Evolutionary conservation across 2,888 invertebrate genomes (phyloP).

Genomic region (Eudasyphora cyanicolor): DNA sequence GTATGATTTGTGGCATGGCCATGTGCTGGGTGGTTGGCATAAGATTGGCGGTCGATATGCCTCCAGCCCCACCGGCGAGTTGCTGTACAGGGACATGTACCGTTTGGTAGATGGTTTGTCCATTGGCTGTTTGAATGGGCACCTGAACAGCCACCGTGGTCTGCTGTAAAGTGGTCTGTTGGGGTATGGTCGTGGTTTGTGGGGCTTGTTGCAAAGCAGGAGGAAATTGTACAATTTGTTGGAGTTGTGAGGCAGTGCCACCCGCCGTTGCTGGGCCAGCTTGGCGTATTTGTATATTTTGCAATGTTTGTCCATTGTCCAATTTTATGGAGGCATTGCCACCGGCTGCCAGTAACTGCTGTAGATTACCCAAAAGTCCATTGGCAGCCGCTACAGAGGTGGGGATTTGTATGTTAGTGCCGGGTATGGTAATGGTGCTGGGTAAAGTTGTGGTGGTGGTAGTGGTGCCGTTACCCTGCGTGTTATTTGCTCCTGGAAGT

Average conservation of each 20-base stretch:
- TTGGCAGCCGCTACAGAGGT: slow-evolving; percentile 79
- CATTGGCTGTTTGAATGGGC: slow-evolving; percentile 82
- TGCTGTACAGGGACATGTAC: slow-evolving; percentile 96
- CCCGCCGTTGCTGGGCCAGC: slow-evolving; percentile 74
- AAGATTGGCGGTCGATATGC: slow-evolving; percentile 81
- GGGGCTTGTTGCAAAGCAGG: slow-evolving; percentile 69
- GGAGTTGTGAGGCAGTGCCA: slow-evolving; percentile 68
- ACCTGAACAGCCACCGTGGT: slow-evolving; percentile 93
- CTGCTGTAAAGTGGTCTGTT: slow-evolving; percentile 66
- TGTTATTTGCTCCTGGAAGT: slow-evolving; percentile 31
- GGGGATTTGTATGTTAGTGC: slow-evolving; percentile 79
- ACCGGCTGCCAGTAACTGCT: slow-evolving; percentile 70
- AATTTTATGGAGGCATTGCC: slow-evolving; percentile 72
- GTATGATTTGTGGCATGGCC: slow-evolving; percentile 85
- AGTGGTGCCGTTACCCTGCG: slow-evolving; percentile 45
- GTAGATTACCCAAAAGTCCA: slow-evolving; percentile 76
- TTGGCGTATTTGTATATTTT: slow-evolving; percentile 86
- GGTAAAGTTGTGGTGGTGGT: slow-evolving; percentile 71
- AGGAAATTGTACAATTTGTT: slow-evolving; percentile 79
- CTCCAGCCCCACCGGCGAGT: slow-evolving; percentile 80
- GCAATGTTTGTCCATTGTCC: slow-evolving; percentile 81
- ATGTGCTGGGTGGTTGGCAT: slow-evolving; percentile 78
- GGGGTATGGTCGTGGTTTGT: slow-evolving; percentile 62
- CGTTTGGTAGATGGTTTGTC: slow-evolving; percentile 97
- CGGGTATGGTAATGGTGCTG: slow-evolving; percentile 78